These are phyloP conservation scores for Chlorocebus sabaeus DNA, from an alignment of 2,113 vertebrate genomes.

Conservation along the genomic window DNA sequence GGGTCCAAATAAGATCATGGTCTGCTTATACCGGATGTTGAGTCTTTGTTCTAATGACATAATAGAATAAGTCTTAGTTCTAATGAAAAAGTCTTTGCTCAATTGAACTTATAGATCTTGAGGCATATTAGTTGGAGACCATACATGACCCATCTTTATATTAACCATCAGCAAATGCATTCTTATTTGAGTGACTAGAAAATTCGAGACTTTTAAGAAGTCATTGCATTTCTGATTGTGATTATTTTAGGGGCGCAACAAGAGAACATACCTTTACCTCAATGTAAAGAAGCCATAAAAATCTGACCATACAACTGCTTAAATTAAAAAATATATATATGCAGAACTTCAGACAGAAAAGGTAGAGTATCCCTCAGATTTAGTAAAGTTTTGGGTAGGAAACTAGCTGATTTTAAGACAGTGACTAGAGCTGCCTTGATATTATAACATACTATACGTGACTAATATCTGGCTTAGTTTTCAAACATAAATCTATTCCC, in stretches of 20 bases:
- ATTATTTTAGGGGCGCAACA: background rate
- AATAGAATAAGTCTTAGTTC: background rate
- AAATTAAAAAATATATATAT: background rate
- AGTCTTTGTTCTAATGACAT: background rate
- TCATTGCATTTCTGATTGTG: background rate
- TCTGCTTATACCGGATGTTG: background rate
- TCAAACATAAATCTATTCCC: conserved; percentile 13
- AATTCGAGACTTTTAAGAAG: background rate
- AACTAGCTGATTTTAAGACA: background rate
- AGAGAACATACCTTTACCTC: background rate
- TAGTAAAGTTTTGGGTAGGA: background rate
- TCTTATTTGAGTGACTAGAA: background rate
- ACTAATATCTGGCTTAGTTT: background rate
- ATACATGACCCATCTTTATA: background rate
- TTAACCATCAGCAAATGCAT: background rate
- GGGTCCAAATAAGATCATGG: background rate
- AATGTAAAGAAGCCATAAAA: background rate
- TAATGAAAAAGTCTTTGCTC: background rate
- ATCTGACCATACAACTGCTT: background rate
- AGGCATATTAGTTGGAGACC: background rate
- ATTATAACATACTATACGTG: background rate
- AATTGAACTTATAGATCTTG: background rate
- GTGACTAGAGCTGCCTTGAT: background rate
- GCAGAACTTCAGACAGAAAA: conserved; percentile 25
- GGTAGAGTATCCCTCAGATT: background rate